Evolutionary conservation across 2,888 invertebrate genomes (phyloP), one percentile per base, ranked within the genome.

Genomic region (Calameuta pallipes): DNA sequence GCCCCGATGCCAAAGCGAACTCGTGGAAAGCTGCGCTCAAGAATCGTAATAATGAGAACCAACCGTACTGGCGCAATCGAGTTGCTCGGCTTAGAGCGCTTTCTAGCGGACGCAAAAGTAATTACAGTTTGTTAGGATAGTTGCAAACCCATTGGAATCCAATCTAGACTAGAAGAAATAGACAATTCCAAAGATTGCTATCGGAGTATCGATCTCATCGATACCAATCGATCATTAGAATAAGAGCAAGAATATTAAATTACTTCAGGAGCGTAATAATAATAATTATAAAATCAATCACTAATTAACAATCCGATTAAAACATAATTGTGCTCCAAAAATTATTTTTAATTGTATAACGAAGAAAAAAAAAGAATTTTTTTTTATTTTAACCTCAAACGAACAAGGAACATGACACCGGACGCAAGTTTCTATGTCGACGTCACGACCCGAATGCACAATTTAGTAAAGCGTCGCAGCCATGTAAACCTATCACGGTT

Each of bases 51-150:
- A 56, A 56, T 56, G 56, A 56, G 56, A 56, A 56, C 56, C 56
- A 23, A 23, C 56, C 56, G 23, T 56, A 56, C 56, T 2, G 23
- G 56, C 23, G 23, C 23, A 56, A 56, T 56, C 56, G 23, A 56
- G 56, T 56, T 56, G 9, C 23, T 77, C 77, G 77, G 73, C 74
- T 77, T 77, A 77, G 74, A 73, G 74, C 74, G 74, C 77, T 73
- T 74, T 74, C 74, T 77, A 77, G 74, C 70, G 77, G 77, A 77
- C 74, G 56, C 56, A 73, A 71, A 78, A 78, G 78, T 78, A 78
- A 78, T 78, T 75, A 78, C 78, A 78, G 78, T 78, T 78, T 37
- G 70, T 69, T 34, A 75, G 75, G 74, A 75, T 74, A 75, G 78
- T 75, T 78, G 74, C 78, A 71, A 71, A 75, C 33, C 71, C 31